phyloP scores from a whole-genome alignment of 2,113 vertebrate genomes.

The Furnarius figulus region DNA sequence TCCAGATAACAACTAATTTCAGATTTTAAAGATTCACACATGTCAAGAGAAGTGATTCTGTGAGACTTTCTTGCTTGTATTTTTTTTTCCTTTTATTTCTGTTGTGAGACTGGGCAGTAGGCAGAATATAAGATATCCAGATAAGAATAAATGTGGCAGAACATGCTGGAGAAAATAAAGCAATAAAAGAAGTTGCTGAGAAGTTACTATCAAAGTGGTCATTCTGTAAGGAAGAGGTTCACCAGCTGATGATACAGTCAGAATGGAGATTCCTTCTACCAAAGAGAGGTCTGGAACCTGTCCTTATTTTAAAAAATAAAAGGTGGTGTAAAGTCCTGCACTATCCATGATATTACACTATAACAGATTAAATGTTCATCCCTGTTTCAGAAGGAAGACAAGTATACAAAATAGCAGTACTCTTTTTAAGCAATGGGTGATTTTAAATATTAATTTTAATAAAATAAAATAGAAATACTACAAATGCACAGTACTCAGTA shows the following conservation, averaged over 20 bases:
- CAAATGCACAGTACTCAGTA: background rate
- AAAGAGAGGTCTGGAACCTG: background rate
- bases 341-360: background rate
- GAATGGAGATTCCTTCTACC: background rate
- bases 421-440: background rate
- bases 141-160: background rate
- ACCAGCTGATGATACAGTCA: background rate
- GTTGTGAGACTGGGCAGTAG: background rate
- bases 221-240: background rate
- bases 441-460: constrained; percentile 62
- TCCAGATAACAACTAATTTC: background rate
- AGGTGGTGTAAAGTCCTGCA: background rate
- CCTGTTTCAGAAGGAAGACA: background rate
- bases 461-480: constrained; percentile 34
- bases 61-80: background rate
- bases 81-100: too few species aligned
- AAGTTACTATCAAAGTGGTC: background rate
- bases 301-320: background rate
- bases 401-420: background rate
- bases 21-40: background rate
- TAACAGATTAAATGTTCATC: background rate
- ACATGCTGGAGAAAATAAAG: background rate
- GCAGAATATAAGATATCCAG: background rate
- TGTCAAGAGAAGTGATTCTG: background rate
- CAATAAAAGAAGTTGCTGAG: background rate